phyloP scores from a whole-genome alignment of 2,888 invertebrate genomes.

The Dermolepida albohirtum region DNA sequence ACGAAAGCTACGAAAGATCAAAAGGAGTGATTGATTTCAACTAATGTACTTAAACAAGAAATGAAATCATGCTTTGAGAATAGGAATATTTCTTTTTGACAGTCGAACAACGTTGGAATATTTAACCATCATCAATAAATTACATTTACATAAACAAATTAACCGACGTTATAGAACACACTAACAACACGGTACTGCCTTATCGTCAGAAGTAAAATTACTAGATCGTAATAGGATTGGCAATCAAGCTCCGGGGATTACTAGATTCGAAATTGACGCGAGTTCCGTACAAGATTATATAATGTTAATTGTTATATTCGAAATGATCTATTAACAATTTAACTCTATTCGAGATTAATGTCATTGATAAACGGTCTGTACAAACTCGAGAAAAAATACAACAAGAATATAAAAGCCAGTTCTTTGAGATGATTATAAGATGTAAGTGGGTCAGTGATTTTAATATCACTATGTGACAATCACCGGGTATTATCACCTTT shows the following conservation, averaged over 20 bases:
- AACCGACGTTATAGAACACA: background rate
- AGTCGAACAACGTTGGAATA: too few relatives aligned
- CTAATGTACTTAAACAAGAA: too few relatives aligned
- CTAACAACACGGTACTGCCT: background rate
- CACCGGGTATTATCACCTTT: slow-evolving; percentile 30
- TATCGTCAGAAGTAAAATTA: slow-evolving; percentile 16
- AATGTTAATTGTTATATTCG: slow-evolving; percentile 19
- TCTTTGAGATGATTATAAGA: slow-evolving; percentile 34
- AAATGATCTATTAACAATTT: slow-evolving; percentile 27
- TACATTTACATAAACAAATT: slow-evolving; percentile 3
- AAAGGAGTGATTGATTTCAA: too few relatives aligned
- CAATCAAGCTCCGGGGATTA: slow-evolving; percentile 16
- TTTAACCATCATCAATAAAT: too few relatives aligned
- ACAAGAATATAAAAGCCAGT: slow-evolving; percentile 35
- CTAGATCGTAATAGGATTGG: slow-evolving; percentile 14
- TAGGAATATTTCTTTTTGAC: too few relatives aligned
- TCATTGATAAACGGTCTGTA: slow-evolving; percentile 29
- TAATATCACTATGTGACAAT: slow-evolving; percentile 35
- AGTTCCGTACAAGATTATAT: slow-evolving; percentile 19
- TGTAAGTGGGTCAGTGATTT: slow-evolving; percentile 39
- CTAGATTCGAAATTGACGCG: slow-evolving; percentile 19
- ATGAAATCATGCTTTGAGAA: too few relatives aligned
- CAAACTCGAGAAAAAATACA: slow-evolving; percentile 29
- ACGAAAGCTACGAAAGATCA: too few relatives aligned
- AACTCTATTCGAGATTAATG: slow-evolving; percentile 31